A percentile compares a stretch with the other conserved stretches of the same genome.
Evolutionary conservation across 2,113 vertebrate species (phyloP).

Genomic region (Myrmecophaga tridactyla): DNA sequence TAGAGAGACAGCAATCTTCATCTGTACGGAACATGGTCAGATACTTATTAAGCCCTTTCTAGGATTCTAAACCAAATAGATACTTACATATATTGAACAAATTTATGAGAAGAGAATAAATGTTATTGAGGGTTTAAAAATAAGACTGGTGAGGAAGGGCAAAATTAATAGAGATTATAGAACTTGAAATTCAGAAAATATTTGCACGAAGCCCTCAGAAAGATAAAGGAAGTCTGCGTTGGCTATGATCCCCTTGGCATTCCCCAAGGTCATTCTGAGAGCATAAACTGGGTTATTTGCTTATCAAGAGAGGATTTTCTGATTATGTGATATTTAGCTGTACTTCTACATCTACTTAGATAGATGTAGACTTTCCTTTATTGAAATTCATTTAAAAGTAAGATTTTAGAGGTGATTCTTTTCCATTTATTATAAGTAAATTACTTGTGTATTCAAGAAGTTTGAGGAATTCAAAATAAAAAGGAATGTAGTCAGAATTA

Average conservation of each 20-base stretch:
- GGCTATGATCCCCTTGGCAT: neutral
- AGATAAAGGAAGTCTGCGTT: neutral
- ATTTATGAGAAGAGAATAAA: neutral
- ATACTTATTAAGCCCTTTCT: neutral
- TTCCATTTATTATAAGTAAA: neutral
- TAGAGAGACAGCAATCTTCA: neutral
- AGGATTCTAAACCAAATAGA: neutral
- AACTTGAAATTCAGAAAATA: neutral
- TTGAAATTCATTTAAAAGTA: neutral
- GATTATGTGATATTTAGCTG: neutral
- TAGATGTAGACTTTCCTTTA: neutral
- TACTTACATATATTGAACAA: neutral
- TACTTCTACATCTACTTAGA: neutral
- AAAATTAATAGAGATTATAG: neutral
- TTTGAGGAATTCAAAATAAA: neutral
- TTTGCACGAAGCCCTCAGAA: neutral
- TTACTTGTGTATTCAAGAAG: neutral
- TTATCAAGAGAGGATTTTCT: neutral
- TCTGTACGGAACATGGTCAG: neutral
- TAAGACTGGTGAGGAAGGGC: neutral
- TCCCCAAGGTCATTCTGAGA: neutral
- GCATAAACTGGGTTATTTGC: neutral
- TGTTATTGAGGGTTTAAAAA: neutral
- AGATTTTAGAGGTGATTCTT: neutral
- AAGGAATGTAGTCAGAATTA: neutral